Evolutionary conservation across 1,140 invertebrate species (phyloP).

Genomic region (Halyomorpha halys): DNA sequence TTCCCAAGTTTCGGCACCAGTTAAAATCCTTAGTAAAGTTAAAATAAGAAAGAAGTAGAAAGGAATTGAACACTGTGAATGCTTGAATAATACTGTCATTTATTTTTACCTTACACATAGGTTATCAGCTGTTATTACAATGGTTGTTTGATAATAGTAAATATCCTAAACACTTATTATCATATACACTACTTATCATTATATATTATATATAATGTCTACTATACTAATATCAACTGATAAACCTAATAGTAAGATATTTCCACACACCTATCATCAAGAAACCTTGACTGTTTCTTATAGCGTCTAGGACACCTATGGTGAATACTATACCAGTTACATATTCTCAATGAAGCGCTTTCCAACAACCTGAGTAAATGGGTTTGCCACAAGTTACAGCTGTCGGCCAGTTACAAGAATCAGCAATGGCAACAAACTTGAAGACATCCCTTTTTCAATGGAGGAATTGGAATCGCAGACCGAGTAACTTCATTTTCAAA

Average conservation of each 20-base stretch:
- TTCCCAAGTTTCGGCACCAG: no score
- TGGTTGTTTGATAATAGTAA: no score
- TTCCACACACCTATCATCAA: conserved; percentile 55
- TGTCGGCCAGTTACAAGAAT: conserved; percentile 38
- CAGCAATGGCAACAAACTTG: conserved; percentile 45
- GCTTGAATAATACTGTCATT: no score
- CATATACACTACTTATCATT: no score
- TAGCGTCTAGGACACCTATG: neutral
- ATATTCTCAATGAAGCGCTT: conserved; percentile 60
- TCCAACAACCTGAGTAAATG: conserved; percentile 89
- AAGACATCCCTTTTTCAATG: conserved; percentile 33
- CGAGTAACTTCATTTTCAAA: conserved; percentile 29
- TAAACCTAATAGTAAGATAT: conserved; percentile 55
- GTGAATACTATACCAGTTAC: conserved; percentile 39
- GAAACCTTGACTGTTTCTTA: neutral
- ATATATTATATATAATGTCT: no score
- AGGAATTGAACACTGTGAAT: no score
- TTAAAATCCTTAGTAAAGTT: no score
- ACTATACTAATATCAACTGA: conserved; percentile 69
- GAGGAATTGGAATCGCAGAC: conserved; percentile 29
- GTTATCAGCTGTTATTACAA: no score
- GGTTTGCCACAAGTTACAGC: conserved; percentile 56
- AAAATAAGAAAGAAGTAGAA: no score
- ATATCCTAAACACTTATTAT: no score
- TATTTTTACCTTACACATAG: no score